Conservation (phyloP, 1,140 invertebrate species). For the Drosophila pectinifera region DNA sequence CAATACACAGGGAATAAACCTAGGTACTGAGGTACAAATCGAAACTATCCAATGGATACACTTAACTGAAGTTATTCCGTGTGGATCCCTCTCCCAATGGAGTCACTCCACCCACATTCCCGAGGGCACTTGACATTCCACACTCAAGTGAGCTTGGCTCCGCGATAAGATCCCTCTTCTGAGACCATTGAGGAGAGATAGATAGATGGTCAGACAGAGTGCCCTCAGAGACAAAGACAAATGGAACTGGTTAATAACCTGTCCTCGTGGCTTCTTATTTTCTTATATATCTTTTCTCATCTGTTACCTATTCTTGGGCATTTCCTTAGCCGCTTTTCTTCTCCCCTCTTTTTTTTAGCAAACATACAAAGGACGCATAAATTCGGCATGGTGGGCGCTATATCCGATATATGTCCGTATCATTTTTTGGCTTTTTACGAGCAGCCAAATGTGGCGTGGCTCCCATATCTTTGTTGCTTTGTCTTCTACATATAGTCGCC, state of each 20-base stretch:
- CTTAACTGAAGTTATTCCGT: not conserved
- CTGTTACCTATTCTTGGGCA: constrained; percentile 31
- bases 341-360: not conserved
- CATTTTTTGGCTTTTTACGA: constrained; percentile 72
- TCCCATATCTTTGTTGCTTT: constrained; percentile 51
- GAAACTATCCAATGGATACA: no score
- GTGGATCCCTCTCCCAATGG: constrained; percentile 2
- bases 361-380: constrained; percentile 61
- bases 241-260: constrained; percentile 58
- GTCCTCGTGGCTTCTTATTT: constrained; percentile 34
- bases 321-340: constrained; percentile 18
- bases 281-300: no score
- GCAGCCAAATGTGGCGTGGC: constrained; percentile 2
- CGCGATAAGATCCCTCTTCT: constrained; percentile 25
- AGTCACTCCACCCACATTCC: constrained; percentile 12
- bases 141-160: constrained; percentile 15
- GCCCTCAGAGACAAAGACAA: constrained; percentile 36
- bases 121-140: constrained; percentile 33
- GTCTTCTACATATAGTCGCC: constrained; percentile 28
- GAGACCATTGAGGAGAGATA: constrained; percentile 28
- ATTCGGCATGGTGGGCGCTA: constrained; percentile 26
- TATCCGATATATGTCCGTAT: constrained; percentile 27
- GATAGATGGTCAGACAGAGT: constrained; percentile 11
- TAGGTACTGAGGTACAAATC: no score
- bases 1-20: no score